These are phyloP conservation scores for Drosophila stalkeri DNA, from an alignment of 2,888 invertebrate species.

Conservation along the genomic window DNA sequence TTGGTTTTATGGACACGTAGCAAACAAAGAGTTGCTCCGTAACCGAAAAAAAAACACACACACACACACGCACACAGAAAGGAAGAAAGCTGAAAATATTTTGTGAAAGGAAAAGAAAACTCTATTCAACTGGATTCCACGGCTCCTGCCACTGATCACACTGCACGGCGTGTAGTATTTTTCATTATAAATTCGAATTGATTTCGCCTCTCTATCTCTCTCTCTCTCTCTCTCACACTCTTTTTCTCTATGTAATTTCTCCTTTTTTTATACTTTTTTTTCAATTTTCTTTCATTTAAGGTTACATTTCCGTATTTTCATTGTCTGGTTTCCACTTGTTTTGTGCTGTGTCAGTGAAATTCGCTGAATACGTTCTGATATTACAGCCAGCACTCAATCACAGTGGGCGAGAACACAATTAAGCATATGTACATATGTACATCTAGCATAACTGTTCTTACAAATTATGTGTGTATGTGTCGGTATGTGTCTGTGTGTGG, in stretches of 20 bases:
- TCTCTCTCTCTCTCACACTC: background rate
- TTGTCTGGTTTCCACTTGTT: slow-evolving; percentile 37
- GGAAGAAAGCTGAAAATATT: slow-evolving; percentile 11
- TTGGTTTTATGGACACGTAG: slow-evolving; percentile 65
- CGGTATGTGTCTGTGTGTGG: background rate
- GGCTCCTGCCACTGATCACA: slow-evolving; percentile 19
- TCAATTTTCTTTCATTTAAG: slow-evolving; percentile 43
- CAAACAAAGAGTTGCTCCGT: slow-evolving; percentile 39
- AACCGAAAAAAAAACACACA: background rate
- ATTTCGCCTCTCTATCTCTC: slow-evolving; percentile 28
- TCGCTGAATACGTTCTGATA: slow-evolving; percentile 2
- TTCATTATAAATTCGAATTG: slow-evolving; percentile 49
- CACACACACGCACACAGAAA: too few relatives aligned
- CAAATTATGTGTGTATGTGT: background rate
- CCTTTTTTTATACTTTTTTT: slow-evolving; percentile 7
- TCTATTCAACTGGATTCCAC: slow-evolving; percentile 33
- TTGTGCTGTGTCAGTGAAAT: slow-evolving; percentile 33
- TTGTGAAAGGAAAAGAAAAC: slow-evolving; percentile 39
- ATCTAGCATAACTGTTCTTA: background rate
- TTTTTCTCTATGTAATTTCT: background rate
- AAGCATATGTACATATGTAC: slow-evolving; percentile 1
- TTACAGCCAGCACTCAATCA: slow-evolving; percentile 8
- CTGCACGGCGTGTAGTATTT: slow-evolving; percentile 36
- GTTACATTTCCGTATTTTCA: slow-evolving; percentile 38
- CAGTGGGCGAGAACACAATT: background rate